phyloP scores from a whole-genome alignment of 2,888 invertebrate species.

The Drosophila meridionalis region DNA sequence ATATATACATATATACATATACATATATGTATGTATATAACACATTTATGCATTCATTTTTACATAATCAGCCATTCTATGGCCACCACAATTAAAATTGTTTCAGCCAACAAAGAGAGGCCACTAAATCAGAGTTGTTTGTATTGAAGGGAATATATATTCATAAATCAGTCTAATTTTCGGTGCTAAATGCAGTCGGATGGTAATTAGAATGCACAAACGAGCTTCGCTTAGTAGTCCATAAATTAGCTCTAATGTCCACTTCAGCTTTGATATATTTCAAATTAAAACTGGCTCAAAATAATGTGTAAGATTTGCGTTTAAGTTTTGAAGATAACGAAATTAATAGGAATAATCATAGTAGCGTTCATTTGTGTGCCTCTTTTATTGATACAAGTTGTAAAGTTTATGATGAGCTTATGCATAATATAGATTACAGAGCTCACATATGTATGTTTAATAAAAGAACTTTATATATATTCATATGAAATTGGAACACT shows the following conservation, averaged over 20 bases:
- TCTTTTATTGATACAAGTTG: background rate
- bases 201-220: slow-evolving; percentile 7
- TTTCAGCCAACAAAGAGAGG: background rate
- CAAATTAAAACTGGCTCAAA: background rate
- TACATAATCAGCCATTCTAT: slow-evolving; percentile 10
- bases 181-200: slow-evolving; percentile 1
- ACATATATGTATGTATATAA: background rate
- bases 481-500: background rate
- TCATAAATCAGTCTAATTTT: background rate
- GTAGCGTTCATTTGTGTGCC: background rate
- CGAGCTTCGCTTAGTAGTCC: background rate
- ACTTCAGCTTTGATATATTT: slow-evolving; percentile 1
- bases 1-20: background rate
- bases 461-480: background rate
- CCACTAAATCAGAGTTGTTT: slow-evolving; percentile 7
- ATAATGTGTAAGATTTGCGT: background rate
- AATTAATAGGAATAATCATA: background rate
- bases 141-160: background rate
- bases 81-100: slow-evolving; percentile 11
- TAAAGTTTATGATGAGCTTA: background rate
- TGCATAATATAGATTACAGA: background rate
- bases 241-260: slow-evolving; percentile 1
- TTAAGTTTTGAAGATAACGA: background rate
- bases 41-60: slow-evolving; percentile 18
- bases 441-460: background rate